Evolutionary conservation across 2,113 vertebrate species (phyloP), one percentile per base, ranked within the genome.

Genomic region (Microcebus ravelobensis): DNA sequence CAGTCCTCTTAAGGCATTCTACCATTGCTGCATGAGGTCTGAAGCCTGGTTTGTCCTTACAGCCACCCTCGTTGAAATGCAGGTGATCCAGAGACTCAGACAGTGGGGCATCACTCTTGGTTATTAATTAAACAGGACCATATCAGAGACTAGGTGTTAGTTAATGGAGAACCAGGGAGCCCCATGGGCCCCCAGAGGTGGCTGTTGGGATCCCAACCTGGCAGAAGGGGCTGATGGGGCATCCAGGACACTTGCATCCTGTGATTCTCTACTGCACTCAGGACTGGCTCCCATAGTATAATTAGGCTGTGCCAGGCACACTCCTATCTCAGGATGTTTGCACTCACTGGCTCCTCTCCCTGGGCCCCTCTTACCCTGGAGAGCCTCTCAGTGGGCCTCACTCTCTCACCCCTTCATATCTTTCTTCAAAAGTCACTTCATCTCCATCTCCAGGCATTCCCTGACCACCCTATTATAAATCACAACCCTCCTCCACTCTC

Each of bases 81-180:
- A 71, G n/a, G 63, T 77, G 48, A 82, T 65, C 70, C 45, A 77
- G 14, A 29, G 71, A 91, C 55, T 25, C 45, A 50, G 68, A 67
- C n/a, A 67, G 34, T 57, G 17, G 50, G 59, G 20, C 50, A 55
- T 90, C 10, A 57, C 59, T 13, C 18, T 15, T 77, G n/a, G 45
- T 94, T 90, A 84, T 82, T 79, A 79, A 96, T 74, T 92, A 91
- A 90, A 39, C 29, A 31, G 31, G 48, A 81, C 21, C 21, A 31
- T 68, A 45, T 48, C 15, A 34, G 25, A 52, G 31, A 81, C 31
- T 65, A 71, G 27, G 20, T 81, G 21, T 63, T 91, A 91, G 90
- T 82, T 93, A 85, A 79, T 94, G 48, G 57, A 96, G 59, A 96
- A 77, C 23, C 34, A 95, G 59, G 36, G 63, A 76, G 23, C 68